Evolutionary conservation across 2,888 invertebrate species (phyloP), one percentile per base, ranked within the genome.

Genomic region (Conchocele bisecta): DNA sequence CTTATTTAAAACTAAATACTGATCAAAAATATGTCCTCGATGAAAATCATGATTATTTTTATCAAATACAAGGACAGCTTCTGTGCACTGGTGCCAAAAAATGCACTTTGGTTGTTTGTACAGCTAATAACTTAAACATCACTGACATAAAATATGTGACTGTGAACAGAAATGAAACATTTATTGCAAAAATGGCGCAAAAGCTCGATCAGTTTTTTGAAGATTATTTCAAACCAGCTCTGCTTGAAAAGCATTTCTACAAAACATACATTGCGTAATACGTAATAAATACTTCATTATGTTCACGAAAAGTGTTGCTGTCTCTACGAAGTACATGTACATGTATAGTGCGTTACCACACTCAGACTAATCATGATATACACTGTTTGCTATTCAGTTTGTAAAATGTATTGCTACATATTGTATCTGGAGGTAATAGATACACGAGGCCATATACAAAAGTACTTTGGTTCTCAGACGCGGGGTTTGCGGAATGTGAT

Each of bases 201-300:
- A 11, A 13, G 13, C 37, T 35, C 11, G 11, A 35, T 31, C 26
- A 15, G 7, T 26, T 11, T 28, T 29, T n/a, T 59, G 2, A 15
- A 15, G 5, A 15, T n/a, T n/a, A 35, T n/a, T 29, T 33, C 17
- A 35, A 26, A 33, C 26, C 44, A 44, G 3, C 22, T 13, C 17
- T 51, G 2, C n/a, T 1, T 6, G 41, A 33, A 60, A 33, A 70
- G 46, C 56, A 58, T 17, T 56, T 65, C n/a, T 35, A 35, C n/a
- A 35, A 35, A 13, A 35, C 37, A 35, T 35, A 35, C 37, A 35
- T 35, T 11, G 37, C 11, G 11, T 35, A 35, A 13, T n/a, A 35
- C n/a, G n/a, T n/a, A n/a, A n/a, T n/a, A n/a, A n/a, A n/a, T n/a
- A n/a, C n/a, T n/a, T n/a, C n/a, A n/a, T n/a, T n/a, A n/a, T n/a